Base-by-base conservation (phyloP, 2,113 vertebrate genomes). In the Porphyrio hochstetteri region DNA sequence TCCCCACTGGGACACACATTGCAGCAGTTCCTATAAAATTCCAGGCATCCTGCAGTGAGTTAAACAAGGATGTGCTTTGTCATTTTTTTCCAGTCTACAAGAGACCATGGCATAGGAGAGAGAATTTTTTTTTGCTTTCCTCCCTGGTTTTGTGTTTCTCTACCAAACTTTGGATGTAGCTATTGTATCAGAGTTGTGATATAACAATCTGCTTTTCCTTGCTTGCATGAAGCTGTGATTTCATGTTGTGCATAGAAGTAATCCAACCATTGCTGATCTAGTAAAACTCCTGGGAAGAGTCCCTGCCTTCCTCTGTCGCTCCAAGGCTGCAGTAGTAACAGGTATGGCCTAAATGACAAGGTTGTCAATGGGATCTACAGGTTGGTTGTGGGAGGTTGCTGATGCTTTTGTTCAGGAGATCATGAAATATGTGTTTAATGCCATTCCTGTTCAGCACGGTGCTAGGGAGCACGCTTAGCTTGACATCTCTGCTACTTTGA, bases 61-160 rank as follows among this genome's bases (percentile, higher is more conserved):
- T 86, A 81, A 96, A 90, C 74, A 88, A 78, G 96, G 77, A 93
- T 92, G 60, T 61, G 42, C 42, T 94, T 88, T 86, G 90, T 93
- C 25, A 85, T 67, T 88, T 90, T 95, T 89, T 92, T 46, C 44
- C 87, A 79, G 91, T 42, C 80, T 83, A 56, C 56, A 20, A 59
- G n/a, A 92, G 13, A 78, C 42, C 16, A 17, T 53, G 44, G 31
- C 40, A 86, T 72, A 86, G 75, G 57, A 90, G 52, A 68, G 57
- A 90, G 52, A 68, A 44, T 46, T 46, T 18, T 23, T 48, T 78
- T 71, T 71, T 21, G 55, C 82, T 84, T 87, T 82, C 36, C 24
- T 77, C 36, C 31, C 57, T 69, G 8, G 68, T 94, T 87, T 61
- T 95, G 7, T 79, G 21, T 84, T 16, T 72, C 48, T 59, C 25